Conservation (phyloP, 2,113 vertebrate species). For the Semnornis frantzii region DNA sequence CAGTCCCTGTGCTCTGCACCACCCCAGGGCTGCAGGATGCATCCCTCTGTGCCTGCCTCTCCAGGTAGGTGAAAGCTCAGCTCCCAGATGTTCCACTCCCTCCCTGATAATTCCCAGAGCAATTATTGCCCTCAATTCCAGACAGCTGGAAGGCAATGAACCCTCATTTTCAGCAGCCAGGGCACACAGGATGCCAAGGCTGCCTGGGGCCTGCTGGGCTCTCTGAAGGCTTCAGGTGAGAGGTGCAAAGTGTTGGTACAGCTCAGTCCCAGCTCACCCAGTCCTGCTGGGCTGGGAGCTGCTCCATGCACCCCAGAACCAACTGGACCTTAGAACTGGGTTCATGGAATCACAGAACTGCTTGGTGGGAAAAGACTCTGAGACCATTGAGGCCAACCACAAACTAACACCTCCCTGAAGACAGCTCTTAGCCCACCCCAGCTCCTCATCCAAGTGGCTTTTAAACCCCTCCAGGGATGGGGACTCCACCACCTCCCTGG, state of each 20-base stretch:
- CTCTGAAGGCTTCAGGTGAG: not conserved
- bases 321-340: no score
- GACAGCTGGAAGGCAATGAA: constrained; percentile 5
- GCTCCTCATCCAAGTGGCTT: no score
- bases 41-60: not conserved
- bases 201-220: not conserved
- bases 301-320: not conserved
- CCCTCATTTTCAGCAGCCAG: not conserved
- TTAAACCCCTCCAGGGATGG: no score
- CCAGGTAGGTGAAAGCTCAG: constrained; percentile 29
- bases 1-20: not conserved
- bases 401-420: no score
- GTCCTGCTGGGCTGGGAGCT: not conserved
- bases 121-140: constrained; percentile 28
- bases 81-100: not conserved
- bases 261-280: not conserved
- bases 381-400: no score
- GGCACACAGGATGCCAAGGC: not conserved
- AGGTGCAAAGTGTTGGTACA: not conserved
- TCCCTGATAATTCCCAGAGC: not conserved
- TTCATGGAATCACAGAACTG: no score
- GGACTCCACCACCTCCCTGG: no score
- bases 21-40: fast-evolving
- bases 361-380: no score
- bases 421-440: no score